Base-by-base conservation (phyloP, 2,113 vertebrate genomes). In the Cervus canadensis region DNA sequence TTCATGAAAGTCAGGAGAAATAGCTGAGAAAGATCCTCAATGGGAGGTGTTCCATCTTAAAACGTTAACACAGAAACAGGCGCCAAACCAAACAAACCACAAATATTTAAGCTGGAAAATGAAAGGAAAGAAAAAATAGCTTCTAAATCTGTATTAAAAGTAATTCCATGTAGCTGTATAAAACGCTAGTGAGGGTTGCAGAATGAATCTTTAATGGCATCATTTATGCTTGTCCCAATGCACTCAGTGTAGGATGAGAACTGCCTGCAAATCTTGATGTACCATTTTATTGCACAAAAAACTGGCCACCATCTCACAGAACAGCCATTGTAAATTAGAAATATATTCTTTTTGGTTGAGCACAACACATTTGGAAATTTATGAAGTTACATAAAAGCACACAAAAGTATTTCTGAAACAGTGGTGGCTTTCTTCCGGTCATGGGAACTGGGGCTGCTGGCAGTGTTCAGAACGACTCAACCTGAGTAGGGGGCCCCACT, bases 291-390 rank as follows among this genome's bases (percentile, higher is more conserved):
- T 89, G 83, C 95, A 67, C 52, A 17, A 96, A 98, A 97, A 97
- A 98, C 97, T 96, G 97, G 96, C 97, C 95, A 96, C 95, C 95
- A 91, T 97, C 94, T 97, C 96, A 96, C 96, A 93, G 91, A 97
- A 88, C 93, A 97, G 96, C 91, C 91, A 97, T 50, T 98, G 96
- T 97, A 97, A 98, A 97, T 98, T 98, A 98, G 98, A 98, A 96
- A 98, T 97, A 97, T 95, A 96, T 97, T 97, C 92, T 87, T 83
- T 98, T 97, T 97, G 89, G 97, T 96, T 89, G 91, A 97, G 86
- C 79, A 84, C 67, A 97, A 98, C 96, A 87, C 83, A 97, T 97
- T 97, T 93, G 95, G 94, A 98, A 98, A 97, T 98, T 97, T 98
- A 97, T 90, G 89, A 98, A 97, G 95, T 97, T 98, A 40, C 92